Conservation (phyloP, 2,888 invertebrate genomes). For the Heliconius ethilla region DNA sequence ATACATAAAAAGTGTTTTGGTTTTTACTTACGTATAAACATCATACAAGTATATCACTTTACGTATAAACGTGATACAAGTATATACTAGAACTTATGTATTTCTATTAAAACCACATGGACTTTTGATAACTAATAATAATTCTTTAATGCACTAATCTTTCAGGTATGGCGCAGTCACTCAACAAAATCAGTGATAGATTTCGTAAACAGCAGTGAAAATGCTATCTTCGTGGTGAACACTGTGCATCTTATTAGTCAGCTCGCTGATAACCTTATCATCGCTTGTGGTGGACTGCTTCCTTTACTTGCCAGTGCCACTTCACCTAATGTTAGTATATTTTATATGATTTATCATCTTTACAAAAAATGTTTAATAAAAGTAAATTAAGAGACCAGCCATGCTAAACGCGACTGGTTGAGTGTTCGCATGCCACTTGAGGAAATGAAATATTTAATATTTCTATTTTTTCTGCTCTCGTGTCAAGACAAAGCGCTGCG, state of each 20-base stretch:
- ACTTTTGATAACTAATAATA: background rate
- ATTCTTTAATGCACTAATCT: background rate
- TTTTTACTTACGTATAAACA: no score
- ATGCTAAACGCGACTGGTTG: no score
- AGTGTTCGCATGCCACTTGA: no score
- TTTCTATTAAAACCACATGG: background rate
- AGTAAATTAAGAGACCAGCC: no score
- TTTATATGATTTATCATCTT: background rate
- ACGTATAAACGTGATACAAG: no score
- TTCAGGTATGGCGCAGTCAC: constrained; percentile 90
- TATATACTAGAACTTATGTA: no score
- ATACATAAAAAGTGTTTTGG: no score
- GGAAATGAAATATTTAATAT: no score
- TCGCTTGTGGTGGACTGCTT: constrained; percentile 97
- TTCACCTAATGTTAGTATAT: constrained; percentile 94
- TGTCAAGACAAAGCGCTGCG: no score
- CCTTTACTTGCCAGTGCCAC: constrained; percentile 98
- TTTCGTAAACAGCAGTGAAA: constrained; percentile 98
- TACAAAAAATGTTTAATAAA: no score
- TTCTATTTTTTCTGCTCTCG: no score
- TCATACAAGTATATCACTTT: no score
- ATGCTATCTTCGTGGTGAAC: constrained; percentile 99
- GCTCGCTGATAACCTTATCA: constrained; percentile 98
- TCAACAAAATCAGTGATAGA: constrained; percentile 98
- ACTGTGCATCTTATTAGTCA: constrained; percentile 99